phyloP scores from a whole-genome alignment of 2,113 vertebrate genomes.

The Ameiurus melas region DNA sequence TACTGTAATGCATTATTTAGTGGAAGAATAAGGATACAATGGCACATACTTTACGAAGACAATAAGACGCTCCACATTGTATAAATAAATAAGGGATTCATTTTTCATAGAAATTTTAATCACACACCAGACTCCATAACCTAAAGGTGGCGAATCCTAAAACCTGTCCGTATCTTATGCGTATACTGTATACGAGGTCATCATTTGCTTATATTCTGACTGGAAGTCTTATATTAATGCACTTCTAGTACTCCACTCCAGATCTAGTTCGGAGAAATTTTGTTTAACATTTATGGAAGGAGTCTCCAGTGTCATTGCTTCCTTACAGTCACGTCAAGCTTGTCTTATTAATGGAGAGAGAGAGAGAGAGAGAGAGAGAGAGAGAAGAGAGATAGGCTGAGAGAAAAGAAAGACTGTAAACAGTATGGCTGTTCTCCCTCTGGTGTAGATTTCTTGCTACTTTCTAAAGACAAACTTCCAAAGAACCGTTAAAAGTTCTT shows the following conservation, averaged over 20 bases:
- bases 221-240: neutral
- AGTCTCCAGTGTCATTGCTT: neutral
- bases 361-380: neutral
- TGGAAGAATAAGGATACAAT: neutral
- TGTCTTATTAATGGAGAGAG: too few relatives aligned
- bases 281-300: neutral
- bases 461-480: neutral
- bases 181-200: too few relatives aligned
- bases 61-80: neutral
- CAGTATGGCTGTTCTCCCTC: neutral
- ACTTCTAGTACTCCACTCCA: neutral
- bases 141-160: neutral
- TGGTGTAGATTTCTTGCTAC: neutral
- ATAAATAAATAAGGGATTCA: slow-evolving; percentile 14
- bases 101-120: neutral
- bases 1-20: slow-evolving; percentile 15
- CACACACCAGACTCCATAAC: neutral
- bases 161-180: neutral
- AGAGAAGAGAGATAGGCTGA: neutral
- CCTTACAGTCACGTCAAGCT: too few relatives aligned
- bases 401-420: neutral
- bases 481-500: too few relatives aligned
- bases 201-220: neutral
- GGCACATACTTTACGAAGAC: neutral
- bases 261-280: too few relatives aligned